phyloP scores from a whole-genome alignment of 37 sponge, comb jelly and placozoan genomes.

The Cliona cf. orientalis region DNA sequence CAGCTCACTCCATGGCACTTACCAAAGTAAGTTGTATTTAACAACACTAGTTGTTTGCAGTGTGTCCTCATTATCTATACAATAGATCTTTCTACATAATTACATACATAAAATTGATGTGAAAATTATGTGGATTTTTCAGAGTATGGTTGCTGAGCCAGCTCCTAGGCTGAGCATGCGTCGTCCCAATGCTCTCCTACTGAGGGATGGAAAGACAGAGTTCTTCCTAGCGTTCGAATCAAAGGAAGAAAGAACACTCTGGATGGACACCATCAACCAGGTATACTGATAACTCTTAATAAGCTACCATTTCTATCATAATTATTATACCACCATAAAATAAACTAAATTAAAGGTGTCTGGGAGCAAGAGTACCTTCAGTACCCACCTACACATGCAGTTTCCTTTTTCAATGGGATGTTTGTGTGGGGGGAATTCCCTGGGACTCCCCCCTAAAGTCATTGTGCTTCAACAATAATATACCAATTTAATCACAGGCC shows the following conservation, averaged over 20 bases:
- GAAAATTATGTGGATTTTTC: not conserved
- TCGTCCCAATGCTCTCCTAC: constrained; percentile 74
- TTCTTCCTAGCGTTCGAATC: constrained; percentile 83
- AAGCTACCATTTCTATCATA: no score
- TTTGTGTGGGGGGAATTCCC: no score
- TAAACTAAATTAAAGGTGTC: no score
- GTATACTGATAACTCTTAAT: no score
- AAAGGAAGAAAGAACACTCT: constrained; percentile 81
- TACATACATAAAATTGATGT: not conserved
- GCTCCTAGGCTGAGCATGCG: constrained; percentile 85
- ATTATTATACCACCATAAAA: no score
- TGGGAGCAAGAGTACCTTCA: no score
- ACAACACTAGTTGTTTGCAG: not conserved
- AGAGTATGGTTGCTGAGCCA: constrained; percentile 57
- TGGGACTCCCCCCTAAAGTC: no score
- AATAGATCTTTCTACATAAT: not conserved
- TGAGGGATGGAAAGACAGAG: constrained; percentile 51
- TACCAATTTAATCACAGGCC: constrained; percentile 40
- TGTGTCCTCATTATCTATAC: not conserved
- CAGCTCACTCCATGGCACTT: constrained; percentile 54
- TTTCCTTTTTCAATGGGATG: no score
- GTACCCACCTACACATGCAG: no score
- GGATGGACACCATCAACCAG: constrained; percentile 57
- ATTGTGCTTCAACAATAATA: not conserved
- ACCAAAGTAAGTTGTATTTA: constrained; percentile 57